Evolutionary conservation across 2,113 vertebrate genomes (phyloP).

Genomic region (Pseudopodoces humilis): DNA sequence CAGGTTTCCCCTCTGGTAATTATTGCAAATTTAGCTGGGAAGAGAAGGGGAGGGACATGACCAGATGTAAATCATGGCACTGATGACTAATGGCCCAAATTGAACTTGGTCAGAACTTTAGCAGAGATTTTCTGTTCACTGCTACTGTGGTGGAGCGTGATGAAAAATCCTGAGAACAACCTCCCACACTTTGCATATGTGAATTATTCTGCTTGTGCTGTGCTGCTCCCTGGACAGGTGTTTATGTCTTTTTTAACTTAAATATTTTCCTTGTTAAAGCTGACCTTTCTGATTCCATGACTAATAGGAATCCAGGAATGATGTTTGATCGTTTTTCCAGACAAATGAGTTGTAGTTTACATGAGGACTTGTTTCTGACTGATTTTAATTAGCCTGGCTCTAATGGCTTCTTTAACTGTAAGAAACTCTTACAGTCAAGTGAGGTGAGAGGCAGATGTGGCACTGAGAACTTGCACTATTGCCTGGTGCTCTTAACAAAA

Average conservation of each 20-base stretch:
- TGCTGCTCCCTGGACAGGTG: not conserved
- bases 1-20: not conserved
- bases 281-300: not conserved
- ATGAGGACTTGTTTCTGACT: not conserved
- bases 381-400: not conserved
- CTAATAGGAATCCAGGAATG: not conserved
- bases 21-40: not conserved
- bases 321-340: not conserved
- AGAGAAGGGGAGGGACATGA: not conserved
- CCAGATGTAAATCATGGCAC: not conserved
- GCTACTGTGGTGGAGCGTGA: rapidly evolving
- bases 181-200: not conserved
- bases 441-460: not conserved
- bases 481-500: not conserved
- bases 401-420: not conserved
- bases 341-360: not conserved
- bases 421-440: not conserved
- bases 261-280: not conserved
- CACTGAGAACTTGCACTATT: not conserved
- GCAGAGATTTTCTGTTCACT: not conserved
- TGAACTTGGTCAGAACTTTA: not conserved
- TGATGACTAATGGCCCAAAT: not conserved
- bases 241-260: not conserved
- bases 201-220: not conserved
- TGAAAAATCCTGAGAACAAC: not conserved